Conservation (phyloP, 2,113 vertebrate genomes). For the Halcyon malimbica region DNA sequence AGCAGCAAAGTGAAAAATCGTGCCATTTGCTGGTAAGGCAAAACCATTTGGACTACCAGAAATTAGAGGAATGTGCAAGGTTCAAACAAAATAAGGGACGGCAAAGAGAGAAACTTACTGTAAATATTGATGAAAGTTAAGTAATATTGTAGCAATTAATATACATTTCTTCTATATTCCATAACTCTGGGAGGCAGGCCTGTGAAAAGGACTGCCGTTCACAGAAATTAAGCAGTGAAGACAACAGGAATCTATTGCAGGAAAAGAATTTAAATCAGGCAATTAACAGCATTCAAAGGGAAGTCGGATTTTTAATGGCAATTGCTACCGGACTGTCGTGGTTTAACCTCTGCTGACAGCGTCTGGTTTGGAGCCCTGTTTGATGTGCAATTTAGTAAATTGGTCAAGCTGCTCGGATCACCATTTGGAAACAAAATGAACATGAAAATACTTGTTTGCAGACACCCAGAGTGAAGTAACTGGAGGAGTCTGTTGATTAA, state of each 20-base stretch:
- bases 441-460: not conserved
- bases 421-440: not conserved
- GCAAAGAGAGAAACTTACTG: not conserved
- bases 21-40: slow-evolving; percentile 34
- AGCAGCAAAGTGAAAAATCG: not conserved
- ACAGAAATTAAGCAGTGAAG: not conserved
- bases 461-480: not conserved
- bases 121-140: slow-evolving; percentile 37
- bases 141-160: slow-evolving; percentile 15
- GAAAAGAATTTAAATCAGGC: not conserved
- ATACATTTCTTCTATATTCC: not conserved
- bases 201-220: not conserved
- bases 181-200: not conserved
- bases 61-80: slow-evolving; percentile 15
- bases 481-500: not conserved
- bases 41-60: slow-evolving; percentile 30
- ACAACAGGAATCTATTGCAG: not conserved
- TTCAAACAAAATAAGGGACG: slow-evolving; percentile 23
- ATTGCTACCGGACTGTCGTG: not conserved
- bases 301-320: not conserved
- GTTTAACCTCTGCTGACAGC: not conserved
- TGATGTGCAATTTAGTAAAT: not conserved
- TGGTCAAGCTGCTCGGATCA: not conserved
- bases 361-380: not conserved
- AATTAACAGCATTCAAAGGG: not conserved